A percentile compares a stretch with the other conserved stretches of the same genome.
Conservation (phyloP, 2,888 invertebrate genomes). For the Dorcus parallelipipedus region DNA sequence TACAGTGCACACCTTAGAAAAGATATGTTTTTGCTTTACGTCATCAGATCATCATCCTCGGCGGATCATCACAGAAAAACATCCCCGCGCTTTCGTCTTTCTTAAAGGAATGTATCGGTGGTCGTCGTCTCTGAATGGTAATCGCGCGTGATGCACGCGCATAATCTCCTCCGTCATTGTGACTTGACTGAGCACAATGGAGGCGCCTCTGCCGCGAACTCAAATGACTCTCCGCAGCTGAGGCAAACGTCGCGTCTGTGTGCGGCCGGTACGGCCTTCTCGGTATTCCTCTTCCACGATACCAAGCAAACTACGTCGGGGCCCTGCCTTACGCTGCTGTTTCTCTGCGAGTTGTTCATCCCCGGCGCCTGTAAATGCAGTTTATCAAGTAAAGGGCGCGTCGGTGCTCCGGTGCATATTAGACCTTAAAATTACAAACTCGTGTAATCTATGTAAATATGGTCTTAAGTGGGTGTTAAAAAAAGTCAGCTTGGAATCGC, state of each 20-base stretch:
- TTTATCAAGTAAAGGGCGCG: neutral
- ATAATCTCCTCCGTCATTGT: constrained; percentile 24
- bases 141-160: constrained; percentile 18
- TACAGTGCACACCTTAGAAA: too few species aligned
- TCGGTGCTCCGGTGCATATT: too few species aligned
- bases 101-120: constrained; percentile 11
- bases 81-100: neutral
- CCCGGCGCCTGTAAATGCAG: constrained; percentile 8
- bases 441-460: too few species aligned
- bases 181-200: constrained; percentile 19
- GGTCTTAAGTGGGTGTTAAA: too few species aligned
- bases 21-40: too few species aligned
- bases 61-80: too few species aligned
- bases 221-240: constrained; percentile 38
- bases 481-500: too few species aligned
- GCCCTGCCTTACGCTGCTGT: constrained; percentile 16
- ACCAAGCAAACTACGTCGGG: constrained; percentile 37
- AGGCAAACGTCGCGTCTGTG: constrained; percentile 35
- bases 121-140: constrained; percentile 3
- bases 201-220: constrained; percentile 24
- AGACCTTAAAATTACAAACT: too few species aligned
- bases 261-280: constrained; percentile 10
- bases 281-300: constrained; percentile 37
- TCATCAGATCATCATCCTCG: too few species aligned
- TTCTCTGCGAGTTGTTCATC: constrained; percentile 23